A percentile compares a stretch with the other conserved stretches of the same genome.
phyloP scores from a whole-genome alignment of 2,888 invertebrate species.

The Synanthedon tipuliformis region DNA sequence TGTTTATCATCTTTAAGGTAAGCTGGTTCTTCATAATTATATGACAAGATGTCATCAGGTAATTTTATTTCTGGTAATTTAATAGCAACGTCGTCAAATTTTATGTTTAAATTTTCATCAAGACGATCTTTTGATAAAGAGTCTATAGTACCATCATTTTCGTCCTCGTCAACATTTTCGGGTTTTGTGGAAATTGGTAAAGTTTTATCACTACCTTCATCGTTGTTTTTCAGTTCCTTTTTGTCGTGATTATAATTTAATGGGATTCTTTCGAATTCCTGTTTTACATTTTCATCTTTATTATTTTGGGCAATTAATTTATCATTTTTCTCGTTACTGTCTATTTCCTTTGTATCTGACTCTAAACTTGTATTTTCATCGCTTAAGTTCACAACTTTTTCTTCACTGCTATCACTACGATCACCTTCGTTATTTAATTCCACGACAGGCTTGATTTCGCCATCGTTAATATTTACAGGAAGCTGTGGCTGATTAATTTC shows the following conservation, averaged over 20 bases:
- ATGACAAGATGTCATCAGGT: slow-evolving; percentile 55
- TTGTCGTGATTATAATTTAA: slow-evolving; percentile 48
- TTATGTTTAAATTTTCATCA: slow-evolving; percentile 49
- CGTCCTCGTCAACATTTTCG: slow-evolving; percentile 11
- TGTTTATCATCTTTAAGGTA: slow-evolving; percentile 19
- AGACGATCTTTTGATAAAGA: slow-evolving; percentile 26
- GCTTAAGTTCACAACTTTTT: slow-evolving; percentile 11
- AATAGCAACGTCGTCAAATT: slow-evolving; percentile 50
- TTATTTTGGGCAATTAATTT: slow-evolving; percentile 16
- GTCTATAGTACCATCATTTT: slow-evolving; percentile 31
- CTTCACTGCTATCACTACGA: slow-evolving; percentile 16
- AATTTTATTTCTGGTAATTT: slow-evolving; percentile 59
- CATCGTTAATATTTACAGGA: slow-evolving; percentile 37
- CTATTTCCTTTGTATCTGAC: slow-evolving; percentile 19
- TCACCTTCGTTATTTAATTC: slow-evolving; percentile 41
- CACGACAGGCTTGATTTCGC: slow-evolving; percentile 52
- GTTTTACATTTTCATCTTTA: slow-evolving; percentile 32
- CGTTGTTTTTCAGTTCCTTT: slow-evolving; percentile 16
- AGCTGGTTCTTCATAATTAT: slow-evolving; percentile 28
- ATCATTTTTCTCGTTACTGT: slow-evolving; percentile 17
- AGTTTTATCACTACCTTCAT: slow-evolving; percentile 6
- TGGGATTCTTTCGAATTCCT: slow-evolving; percentile 61
- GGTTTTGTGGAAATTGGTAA: slow-evolving; percentile 9
- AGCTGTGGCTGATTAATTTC: slow-evolving; percentile 15
- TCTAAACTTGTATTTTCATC: slow-evolving; percentile 27